Evolutionary conservation across 35 echinoderm and acorn worm genomes (phyloP).

Genomic region (Heliocidaris tuberculata): DNA sequence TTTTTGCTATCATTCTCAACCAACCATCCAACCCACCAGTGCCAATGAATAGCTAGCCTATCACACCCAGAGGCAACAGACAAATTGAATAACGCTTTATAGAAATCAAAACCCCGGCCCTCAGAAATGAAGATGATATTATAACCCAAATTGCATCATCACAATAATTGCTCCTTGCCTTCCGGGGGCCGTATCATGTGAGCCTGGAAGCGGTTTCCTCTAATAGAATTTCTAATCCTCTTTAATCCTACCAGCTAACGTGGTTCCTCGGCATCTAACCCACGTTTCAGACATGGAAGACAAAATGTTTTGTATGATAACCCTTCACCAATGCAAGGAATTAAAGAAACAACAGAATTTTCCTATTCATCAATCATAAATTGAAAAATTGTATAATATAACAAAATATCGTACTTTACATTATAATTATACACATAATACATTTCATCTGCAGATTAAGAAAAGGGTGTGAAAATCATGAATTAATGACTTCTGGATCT

Average conservation of each 20-base stretch:
- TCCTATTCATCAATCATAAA: no score
- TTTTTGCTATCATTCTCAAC: neutral
- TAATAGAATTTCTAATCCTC: conserved; percentile 12
- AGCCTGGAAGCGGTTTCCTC: neutral
- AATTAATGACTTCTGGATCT: no score
- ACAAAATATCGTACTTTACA: no score
- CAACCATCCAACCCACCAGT: neutral
- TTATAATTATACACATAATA: no score
- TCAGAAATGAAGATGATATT: neutral
- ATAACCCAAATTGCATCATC: neutral
- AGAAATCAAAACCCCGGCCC: neutral
- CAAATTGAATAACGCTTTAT: neutral
- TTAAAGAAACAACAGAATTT: no score
- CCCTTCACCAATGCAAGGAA: no score
- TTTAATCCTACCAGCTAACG: neutral
- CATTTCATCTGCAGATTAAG: no score
- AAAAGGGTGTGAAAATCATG: no score
- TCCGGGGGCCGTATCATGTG: neutral
- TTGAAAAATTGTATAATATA: no score
- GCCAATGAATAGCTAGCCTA: neutral
- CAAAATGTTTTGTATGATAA: no score
- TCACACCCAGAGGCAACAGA: neutral
- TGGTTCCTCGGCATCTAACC: neutral
- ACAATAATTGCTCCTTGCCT: neutral
- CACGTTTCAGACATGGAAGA: neutral